Evolutionary conservation across 1,140 invertebrate species (phyloP), one percentile per base, ranked within the genome.

Genomic region (Zaprionus nigranus): DNA sequence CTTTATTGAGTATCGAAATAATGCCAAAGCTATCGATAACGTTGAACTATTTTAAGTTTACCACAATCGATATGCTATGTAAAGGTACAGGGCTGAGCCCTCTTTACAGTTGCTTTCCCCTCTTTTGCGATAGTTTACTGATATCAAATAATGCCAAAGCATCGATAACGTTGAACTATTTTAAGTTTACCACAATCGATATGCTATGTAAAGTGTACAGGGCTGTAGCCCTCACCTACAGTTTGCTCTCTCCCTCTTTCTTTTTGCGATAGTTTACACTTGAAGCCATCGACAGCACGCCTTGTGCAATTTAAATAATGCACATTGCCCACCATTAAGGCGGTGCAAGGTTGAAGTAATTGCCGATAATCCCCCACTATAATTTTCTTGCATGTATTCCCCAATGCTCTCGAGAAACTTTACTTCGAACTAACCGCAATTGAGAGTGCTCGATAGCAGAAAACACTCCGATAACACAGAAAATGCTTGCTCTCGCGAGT

Each of bases 361-460:
- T 51, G 46, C 20, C 46, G 20, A 12, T 11, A 51, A 24, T 22
- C 17, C 46, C 46, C 15, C 38, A 6, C 15, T 6, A 40, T 40
- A 40, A n/a, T 40, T 40, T 49, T 20, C 43, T 51, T 51, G 46
- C 46, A 51, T 24, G 15, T 13, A 40, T 13, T 40, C 38, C 38
- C 38, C 38, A 40, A 46, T 46, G 11, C 22, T 51, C 20, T 12
- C 46, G 46, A 17, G 20, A 24, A 49, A 49, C 17, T 49, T 20
- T 22, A 22, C 46, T 49, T 20, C 9, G 20, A 49, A 22, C 46
- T 22, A 5, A 22, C 22, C 20, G 46, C 46, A 51, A 24, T 51
- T 26, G 9, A 66, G 46, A 24, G 43, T 30, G 26, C 43, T 67
- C 64, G 30, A 34, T 46, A 34, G 30, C 6, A 49, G 28, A 5